Evolutionary conservation across 37 sponge, comb jelly and placozoan genomes (phyloP), one percentile per base, ranked within the genome.

Genomic region (Agelas oroides): DNA sequence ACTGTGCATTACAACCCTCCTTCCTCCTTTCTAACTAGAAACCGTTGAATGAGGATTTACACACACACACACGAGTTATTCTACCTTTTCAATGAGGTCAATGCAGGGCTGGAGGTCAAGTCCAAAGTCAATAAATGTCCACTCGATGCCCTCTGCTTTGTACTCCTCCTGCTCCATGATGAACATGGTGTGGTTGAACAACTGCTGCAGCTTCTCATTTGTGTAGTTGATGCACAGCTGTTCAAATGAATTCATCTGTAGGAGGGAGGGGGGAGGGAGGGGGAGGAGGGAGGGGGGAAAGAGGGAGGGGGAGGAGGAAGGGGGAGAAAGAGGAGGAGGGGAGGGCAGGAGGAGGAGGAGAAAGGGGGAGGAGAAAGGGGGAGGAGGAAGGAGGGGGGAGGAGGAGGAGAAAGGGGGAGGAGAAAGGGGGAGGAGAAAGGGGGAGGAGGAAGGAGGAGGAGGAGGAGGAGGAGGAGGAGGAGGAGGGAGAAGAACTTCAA

Each of bases 141-240:
- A 99, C 57, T 97, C 96, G 41, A 99, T 99, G 13, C 97, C 97
- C 86, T 99, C 99, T 8, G 74, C 70, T 40, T 90, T 90, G 90
- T 99, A 99, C 81, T 99, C 99, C 76, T 99, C 97, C 89, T 95
- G 95, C 80, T 99, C 99, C 87, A 99, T 84, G 21, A 95, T 89
- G 84, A 99, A 99, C 99, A 99, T 99, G 73, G 97, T 97, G 92
- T 99, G 95, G 88, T 99, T 99, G 90, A 99, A 99, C 80, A 99
- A 87, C 81, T 99, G 99, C 80, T 99, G 99, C 34, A 99, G 87
- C 84, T 95, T 99, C 96, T 99, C 99, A 89, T 99, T 99, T 58
- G 99, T 99, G 92, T 93, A 97, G 91, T 99, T 99, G 83, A 99
- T 99, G 60, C 99, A 99, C 77, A 99, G 79, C 83, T 99, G 99